Evolutionary conservation across 92 coral and sea anemone species (phyloP), one percentile per base, ranked within the genome.

Genomic region (Chrysogorgia sp.): DNA sequence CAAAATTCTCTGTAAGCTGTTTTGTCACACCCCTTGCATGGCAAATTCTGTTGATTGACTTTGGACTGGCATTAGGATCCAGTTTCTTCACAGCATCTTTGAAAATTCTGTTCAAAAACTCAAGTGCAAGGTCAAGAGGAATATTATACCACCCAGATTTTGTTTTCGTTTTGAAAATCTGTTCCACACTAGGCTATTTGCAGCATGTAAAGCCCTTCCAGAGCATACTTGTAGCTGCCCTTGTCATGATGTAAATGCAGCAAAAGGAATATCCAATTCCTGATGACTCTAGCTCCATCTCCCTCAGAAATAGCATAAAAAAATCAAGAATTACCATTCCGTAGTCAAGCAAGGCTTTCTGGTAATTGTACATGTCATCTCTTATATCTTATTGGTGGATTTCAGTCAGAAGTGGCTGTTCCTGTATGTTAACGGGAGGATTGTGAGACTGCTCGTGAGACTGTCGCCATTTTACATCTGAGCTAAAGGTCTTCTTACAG

Each of bases 391-490:
- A 55, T 41, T 68, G 56, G 24, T 68, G 58, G 34, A 68, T 45
- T 68, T 68, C 75, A 47, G 75, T 45, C 15, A 68, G 75, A 8
- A 68, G 55, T 68, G 79, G 85, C 29, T 64, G 83, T 14, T 78
- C 75, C 19, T 79, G 74, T 43, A 80, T 64, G n/a, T 74, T 48
- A 32, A 81, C 83, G n/a, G 89, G 89, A 4, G 96, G 90, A 37
- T 75, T 80, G 67, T 90, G 96, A 10, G 58, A 50, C 13, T 79
- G 88, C 58, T 91, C 92, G 66, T 91, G 92, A 34, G 84, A 86
- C 58, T 63, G 40, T 64, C 87, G 75, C 23, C 82, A 29, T 66
- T 91, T 91, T 31, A 89, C 92, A 81, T 71, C 85, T 58, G 83
- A 88, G 20, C 81, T 83, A 84, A 81, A 90, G 6, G 80, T 78